Conservation (phyloP, 2,888 invertebrate species). For the Entomobrya proxima region DNA sequence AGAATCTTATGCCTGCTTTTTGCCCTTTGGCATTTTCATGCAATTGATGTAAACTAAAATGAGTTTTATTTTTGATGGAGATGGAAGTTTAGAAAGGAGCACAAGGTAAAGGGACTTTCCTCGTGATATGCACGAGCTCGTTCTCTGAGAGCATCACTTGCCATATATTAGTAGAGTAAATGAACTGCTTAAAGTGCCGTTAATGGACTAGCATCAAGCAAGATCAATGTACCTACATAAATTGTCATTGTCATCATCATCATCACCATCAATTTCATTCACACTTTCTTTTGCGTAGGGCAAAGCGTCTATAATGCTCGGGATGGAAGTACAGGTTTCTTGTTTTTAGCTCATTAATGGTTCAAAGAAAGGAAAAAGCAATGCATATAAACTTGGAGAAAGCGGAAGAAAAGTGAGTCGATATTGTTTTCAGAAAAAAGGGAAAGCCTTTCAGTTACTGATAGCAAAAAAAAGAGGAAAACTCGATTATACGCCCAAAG, state of each 20-base stretch:
- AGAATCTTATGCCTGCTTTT: background rate
- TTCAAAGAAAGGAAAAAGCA: background rate
- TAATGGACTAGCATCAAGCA: background rate
- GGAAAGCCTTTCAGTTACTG: background rate
- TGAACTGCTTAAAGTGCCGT: background rate
- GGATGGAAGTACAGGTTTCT: background rate
- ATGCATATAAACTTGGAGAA: background rate
- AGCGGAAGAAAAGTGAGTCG: background rate
- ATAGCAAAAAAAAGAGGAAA: background rate
- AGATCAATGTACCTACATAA: background rate
- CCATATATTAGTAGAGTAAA: background rate
- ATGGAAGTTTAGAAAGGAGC: background rate
- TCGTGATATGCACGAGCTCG: too few species aligned
- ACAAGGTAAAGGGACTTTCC: too few species aligned
- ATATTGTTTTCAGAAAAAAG: background rate
- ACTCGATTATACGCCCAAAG: constrained; percentile 9
- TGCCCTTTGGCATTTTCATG: background rate
- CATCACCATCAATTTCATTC: background rate
- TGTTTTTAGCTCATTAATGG: constrained; percentile 21
- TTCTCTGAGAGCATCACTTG: background rate
- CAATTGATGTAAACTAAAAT: background rate
- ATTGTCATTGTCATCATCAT: background rate
- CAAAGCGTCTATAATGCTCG: background rate
- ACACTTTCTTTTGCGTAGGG: background rate
- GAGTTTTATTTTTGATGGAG: background rate